Evolutionary conservation across 2,113 vertebrate genomes (phyloP).

Genomic region (Hippolais icterina): DNA sequence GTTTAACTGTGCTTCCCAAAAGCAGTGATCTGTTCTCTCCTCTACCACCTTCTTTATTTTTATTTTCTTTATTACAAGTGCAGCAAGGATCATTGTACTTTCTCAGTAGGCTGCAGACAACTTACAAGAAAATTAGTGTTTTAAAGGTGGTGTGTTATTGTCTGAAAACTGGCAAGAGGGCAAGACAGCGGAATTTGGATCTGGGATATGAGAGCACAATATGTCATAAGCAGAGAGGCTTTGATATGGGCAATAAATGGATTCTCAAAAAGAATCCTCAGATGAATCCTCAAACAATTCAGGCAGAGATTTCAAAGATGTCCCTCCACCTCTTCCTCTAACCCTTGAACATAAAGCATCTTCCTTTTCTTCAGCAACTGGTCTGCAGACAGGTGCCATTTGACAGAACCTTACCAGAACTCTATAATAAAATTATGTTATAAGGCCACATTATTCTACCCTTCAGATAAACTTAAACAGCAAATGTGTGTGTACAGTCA

Average conservation of each 20-base stretch:
- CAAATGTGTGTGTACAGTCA: background rate
- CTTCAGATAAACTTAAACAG: background rate
- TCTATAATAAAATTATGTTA: background rate
- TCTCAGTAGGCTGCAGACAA: background rate
- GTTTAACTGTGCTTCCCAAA: slow-evolving; percentile 8
- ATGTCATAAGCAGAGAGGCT: background rate
- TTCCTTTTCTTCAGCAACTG: background rate
- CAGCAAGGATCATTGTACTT: background rate
- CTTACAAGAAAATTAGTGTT: background rate
- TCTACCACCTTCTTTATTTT: background rate
- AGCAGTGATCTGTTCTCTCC: background rate
- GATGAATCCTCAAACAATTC: background rate
- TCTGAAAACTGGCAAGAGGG: background rate
- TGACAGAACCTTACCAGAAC: background rate
- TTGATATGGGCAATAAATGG: background rate
- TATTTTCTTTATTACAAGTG: background rate
- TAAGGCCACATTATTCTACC: rapidly evolving
- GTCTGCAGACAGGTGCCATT: background rate
- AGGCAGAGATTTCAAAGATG: background rate
- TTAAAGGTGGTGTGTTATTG: background rate
- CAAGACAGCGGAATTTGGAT: background rate
- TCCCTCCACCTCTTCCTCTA: background rate
- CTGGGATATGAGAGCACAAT: background rate
- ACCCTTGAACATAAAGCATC: background rate
- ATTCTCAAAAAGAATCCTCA: background rate